These are phyloP conservation scores for Oostethus manadensis DNA, from an alignment of 2,113 vertebrate species.

Conservation along the genomic window DNA sequence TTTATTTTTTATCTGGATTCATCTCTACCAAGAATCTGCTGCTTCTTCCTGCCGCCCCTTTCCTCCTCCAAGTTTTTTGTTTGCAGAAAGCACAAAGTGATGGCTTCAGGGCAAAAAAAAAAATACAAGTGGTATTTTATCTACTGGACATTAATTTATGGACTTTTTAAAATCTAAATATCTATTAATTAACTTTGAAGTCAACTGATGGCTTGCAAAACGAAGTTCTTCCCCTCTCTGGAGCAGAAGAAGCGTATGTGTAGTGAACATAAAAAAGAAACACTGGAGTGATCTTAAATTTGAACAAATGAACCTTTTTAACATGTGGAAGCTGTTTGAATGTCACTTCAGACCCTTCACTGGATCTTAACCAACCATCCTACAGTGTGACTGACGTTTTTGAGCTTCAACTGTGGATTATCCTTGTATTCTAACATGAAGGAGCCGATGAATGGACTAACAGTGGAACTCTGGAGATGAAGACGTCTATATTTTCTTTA, in stretches of 20 bases:
- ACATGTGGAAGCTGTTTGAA: constrained; percentile 39
- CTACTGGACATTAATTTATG: constrained; percentile 74
- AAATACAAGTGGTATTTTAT: constrained; percentile 71
- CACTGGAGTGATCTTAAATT: constrained; percentile 55
- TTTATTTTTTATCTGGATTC: constrained; percentile 41
- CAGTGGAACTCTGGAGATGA: constrained; percentile 38
- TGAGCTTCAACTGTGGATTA: constrained; percentile 51
- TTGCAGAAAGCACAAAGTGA: constrained; percentile 73
- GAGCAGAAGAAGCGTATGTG: constrained; percentile 50
- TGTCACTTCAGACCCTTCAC: constrained; percentile 39
- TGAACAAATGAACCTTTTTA: constrained; percentile 34
- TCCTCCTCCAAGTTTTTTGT: constrained; percentile 44
- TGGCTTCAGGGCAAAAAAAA: constrained; percentile 50
- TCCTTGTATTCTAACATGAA: constrained; percentile 54
- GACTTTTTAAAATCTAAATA: constrained; percentile 38
- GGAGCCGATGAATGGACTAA: constrained; percentile 48
- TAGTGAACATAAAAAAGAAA: constrained; percentile 58
- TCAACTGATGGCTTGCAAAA: constrained; percentile 45
- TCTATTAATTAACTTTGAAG: constrained; percentile 60
- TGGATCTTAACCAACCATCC: constrained; percentile 42
- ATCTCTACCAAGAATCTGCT: constrained; percentile 73
- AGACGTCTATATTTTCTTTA: constrained; percentile 29
- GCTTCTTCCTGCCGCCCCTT: constrained; percentile 65
- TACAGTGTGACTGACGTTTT: constrained; percentile 33
- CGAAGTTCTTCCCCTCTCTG: constrained; percentile 33